Conservation (phyloP, 2,113 vertebrate species). For the Nibea albiflora region DNA sequence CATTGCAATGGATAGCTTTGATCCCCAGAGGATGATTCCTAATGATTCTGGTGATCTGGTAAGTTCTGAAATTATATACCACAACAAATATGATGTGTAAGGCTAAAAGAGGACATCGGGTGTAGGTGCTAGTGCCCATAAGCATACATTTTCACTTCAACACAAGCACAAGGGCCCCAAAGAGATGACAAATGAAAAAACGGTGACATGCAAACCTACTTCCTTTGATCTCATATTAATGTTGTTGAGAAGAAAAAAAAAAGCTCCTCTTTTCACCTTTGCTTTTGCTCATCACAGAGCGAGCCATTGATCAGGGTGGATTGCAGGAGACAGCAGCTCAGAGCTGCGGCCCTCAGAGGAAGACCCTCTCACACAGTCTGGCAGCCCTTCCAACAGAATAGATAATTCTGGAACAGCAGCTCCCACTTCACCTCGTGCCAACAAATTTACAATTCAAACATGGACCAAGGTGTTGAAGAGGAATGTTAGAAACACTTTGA, state of each 20-base stretch:
- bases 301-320: slow-evolving; percentile 79
- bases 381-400: slow-evolving; percentile 85
- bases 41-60: background rate
- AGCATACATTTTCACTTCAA: background rate
- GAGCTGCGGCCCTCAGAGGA: slow-evolving; percentile 71
- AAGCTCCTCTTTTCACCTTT: slow-evolving; percentile 32
- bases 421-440: slow-evolving; percentile 73
- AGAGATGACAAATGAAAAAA: slow-evolving; percentile 26
- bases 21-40: background rate
- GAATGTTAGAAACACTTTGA: slow-evolving; percentile 74
- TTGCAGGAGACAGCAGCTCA: slow-evolving; percentile 78
- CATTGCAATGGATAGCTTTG: background rate
- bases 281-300: slow-evolving; percentile 52
- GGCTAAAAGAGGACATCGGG: background rate
- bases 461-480: slow-evolving; percentile 73
- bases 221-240: slow-evolving; percentile 61
- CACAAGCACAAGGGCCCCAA: background rate
- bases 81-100: background rate
- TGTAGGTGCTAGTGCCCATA: background rate
- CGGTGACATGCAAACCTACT: slow-evolving; percentile 6
- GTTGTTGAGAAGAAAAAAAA: slow-evolving; percentile 41
- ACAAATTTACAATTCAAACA: slow-evolving; percentile 85
- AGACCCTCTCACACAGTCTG: slow-evolving; percentile 73
- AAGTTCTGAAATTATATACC: background rate
- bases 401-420: slow-evolving; percentile 79